Conservation (phyloP, 2,888 invertebrate species). For the Blera fallax region DNA sequence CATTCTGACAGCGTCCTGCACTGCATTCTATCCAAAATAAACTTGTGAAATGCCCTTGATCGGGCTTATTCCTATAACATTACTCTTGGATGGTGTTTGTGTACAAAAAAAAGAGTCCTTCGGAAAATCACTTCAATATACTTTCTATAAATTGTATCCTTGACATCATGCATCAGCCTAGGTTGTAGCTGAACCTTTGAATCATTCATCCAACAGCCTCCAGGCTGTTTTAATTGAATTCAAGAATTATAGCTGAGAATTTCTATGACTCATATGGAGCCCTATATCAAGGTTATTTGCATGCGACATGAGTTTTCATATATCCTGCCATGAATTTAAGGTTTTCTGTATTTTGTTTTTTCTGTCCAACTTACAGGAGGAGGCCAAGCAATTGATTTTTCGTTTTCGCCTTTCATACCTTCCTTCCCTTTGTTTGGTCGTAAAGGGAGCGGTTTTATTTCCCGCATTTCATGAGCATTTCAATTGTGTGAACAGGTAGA, state of each 20-base stretch:
- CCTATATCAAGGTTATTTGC: slow-evolving; percentile 37
- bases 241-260: neutral
- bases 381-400: neutral
- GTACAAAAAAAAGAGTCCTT: slow-evolving; percentile 7
- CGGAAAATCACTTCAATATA: slow-evolving; percentile 36
- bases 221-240: slow-evolving; percentile 26
- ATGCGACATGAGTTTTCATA: slow-evolving; percentile 9
- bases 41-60: slow-evolving; percentile 23
- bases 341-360: neutral
- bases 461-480: slow-evolving; percentile 7
- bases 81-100: slow-evolving; percentile 31
- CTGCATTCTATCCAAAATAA: neutral
- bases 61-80: neutral
- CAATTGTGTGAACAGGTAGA: neutral
- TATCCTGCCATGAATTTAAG: neutral
- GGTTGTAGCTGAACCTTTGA: neutral
- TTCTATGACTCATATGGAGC: neutral
- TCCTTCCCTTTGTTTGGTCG: neutral
- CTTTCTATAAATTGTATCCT: slow-evolving; percentile 5
- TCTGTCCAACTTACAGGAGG: too few relatives aligned
- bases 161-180: slow-evolving; percentile 18
- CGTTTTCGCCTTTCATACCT: neutral
- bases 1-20: slow-evolving; percentile 12
- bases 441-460: neutral
- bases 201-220: slow-evolving; percentile 9